These are phyloP conservation scores for Electrophaes corylata DNA, from an alignment of 2,888 invertebrate species.

Conservation along the genomic window DNA sequence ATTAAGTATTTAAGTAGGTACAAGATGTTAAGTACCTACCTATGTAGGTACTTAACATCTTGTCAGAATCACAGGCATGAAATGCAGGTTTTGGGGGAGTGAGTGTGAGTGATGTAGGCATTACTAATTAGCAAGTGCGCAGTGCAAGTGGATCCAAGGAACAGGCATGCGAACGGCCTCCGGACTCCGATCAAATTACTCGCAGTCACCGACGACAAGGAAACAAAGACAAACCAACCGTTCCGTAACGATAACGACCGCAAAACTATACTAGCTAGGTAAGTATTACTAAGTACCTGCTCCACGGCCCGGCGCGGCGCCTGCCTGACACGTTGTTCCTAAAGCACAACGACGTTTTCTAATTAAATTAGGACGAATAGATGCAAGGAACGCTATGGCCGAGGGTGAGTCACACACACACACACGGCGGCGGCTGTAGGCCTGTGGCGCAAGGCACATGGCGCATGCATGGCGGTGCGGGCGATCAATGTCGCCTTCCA, in stretches of 20 bases:
- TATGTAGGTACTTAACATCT: too few species aligned
- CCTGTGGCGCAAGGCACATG: too few species aligned
- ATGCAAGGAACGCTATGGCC: slow-evolving; percentile 22
- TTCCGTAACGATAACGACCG: slow-evolving; percentile 34
- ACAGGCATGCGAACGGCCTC: slow-evolving; percentile 29
- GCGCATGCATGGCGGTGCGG: not conserved
- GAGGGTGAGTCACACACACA: slow-evolving; percentile 25
- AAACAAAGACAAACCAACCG: slow-evolving; percentile 34
- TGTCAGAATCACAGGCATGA: not conserved
- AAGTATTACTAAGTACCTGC: not conserved
- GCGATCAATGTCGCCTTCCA: slow-evolving; percentile 20
- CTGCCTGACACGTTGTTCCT: not conserved
- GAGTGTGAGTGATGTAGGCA: not conserved
- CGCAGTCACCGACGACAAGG: slow-evolving; percentile 11
- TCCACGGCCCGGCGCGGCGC: not conserved
- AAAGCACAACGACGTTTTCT: slow-evolving; percentile 24
- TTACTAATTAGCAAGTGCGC: not conserved
- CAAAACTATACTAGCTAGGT: slow-evolving; percentile 17
- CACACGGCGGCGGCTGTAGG: slow-evolving; percentile 2
- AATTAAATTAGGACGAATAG: slow-evolving; percentile 37
- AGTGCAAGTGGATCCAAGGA: slow-evolving; percentile 8
- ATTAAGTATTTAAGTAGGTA: too few species aligned
- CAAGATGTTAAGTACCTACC: too few species aligned
- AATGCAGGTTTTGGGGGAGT: not conserved
- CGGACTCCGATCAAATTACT: slow-evolving; percentile 34